phyloP scores from a whole-genome alignment of 2,113 vertebrate species.

The Sander vitreus region DNA sequence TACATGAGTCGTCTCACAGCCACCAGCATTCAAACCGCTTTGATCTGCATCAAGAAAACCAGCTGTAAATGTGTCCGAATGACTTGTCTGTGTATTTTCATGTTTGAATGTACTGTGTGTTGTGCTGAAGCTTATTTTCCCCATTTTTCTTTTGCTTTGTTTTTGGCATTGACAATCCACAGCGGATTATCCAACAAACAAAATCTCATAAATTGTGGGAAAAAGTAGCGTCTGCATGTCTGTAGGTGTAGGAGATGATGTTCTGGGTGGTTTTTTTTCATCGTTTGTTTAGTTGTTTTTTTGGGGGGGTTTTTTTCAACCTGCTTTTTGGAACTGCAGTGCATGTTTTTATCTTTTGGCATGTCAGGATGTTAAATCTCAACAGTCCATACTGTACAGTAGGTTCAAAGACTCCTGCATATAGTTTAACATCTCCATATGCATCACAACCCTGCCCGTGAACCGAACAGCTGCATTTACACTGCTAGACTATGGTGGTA shows the following conservation, averaged over 20 bases:
- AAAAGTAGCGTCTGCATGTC: constrained; percentile 35
- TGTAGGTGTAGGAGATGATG: constrained; percentile 16
- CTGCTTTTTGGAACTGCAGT: constrained; percentile 51
- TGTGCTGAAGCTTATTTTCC: constrained; percentile 13
- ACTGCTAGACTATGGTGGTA: constrained; percentile 77
- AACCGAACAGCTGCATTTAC: constrained; percentile 48
- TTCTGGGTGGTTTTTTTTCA: constrained; percentile 40
- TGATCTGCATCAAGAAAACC: constrained; percentile 22
- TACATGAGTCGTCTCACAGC: constrained; percentile 26
- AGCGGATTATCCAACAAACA: constrained; percentile 47
- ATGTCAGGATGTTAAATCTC: constrained; percentile 61
- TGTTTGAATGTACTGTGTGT: constrained; percentile 62
- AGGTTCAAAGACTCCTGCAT: constrained; percentile 36
- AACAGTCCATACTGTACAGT: constrained; percentile 53
- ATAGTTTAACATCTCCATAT: constrained; percentile 36
- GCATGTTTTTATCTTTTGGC: constrained; percentile 76
- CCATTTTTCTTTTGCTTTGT: not conserved
- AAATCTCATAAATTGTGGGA: constrained; percentile 41
- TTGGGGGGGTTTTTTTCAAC: constrained; percentile 33
- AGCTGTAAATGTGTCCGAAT: constrained; percentile 29
- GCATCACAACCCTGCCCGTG: constrained; percentile 15
- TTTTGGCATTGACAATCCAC: constrained; percentile 74
- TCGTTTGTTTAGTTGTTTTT: not conserved
- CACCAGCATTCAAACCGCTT: constrained; percentile 63
- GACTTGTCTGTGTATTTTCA: constrained; percentile 25